phyloP scores from a whole-genome alignment of 2,888 invertebrate species.

The Fragum fragum region DNA sequence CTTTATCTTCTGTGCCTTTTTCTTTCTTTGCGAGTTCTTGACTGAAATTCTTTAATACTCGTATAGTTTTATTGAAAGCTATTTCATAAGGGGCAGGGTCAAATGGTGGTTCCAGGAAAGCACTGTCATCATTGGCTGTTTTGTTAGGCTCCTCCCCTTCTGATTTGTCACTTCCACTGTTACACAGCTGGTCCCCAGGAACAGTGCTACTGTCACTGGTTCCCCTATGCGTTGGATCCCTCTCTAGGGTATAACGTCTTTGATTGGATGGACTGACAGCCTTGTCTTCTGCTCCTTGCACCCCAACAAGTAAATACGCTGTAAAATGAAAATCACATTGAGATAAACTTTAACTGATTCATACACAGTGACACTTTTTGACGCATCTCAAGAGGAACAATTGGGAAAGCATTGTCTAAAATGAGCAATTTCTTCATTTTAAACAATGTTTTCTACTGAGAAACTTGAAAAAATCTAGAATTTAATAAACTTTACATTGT shows the following conservation, averaged over 20 bases:
- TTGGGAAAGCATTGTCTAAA: too few species aligned
- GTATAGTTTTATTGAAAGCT: slow-evolving; percentile 11
- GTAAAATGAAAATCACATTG: slow-evolving; percentile 13
- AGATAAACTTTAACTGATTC: too few species aligned
- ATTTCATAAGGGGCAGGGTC: slow-evolving; percentile 49
- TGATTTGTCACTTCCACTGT: slow-evolving; percentile 13
- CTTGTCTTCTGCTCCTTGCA: slow-evolving; percentile 41
- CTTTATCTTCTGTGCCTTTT: not conserved
- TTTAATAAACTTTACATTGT: too few species aligned
- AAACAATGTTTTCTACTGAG: too few species aligned
- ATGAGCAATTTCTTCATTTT: too few species aligned
- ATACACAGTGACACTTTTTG: too few species aligned
- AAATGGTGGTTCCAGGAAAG: slow-evolving; percentile 48
- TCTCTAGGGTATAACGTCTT: slow-evolving; percentile 10
- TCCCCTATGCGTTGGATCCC: not conserved
- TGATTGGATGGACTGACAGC: slow-evolving; percentile 21
- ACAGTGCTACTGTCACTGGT: not conserved
- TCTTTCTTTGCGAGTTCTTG: not conserved
- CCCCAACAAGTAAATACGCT: slow-evolving; percentile 51
- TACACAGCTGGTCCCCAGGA: slow-evolving; percentile 9
- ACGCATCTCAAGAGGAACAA: too few species aligned
- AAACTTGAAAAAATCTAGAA: too few species aligned
- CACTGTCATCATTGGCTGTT: not conserved
- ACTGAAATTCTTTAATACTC: slow-evolving; percentile 20
- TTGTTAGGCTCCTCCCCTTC: slow-evolving; percentile 29